Base-by-base conservation (phyloP, 2,888 invertebrate genomes). In the Smittia sp. region DNA sequence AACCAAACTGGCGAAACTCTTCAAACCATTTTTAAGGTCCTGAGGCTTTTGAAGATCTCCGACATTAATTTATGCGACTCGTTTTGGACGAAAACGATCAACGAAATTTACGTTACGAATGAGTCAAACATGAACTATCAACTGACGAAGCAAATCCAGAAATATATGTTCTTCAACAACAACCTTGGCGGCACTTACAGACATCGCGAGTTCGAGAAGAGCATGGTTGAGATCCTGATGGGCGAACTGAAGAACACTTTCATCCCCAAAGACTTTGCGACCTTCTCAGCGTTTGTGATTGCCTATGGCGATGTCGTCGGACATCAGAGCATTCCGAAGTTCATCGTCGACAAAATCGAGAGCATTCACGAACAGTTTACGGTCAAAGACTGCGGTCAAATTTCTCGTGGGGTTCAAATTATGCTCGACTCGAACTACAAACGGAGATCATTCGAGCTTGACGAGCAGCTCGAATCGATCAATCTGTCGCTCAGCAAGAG, bases 131-230 rank as follows among this genome's bases (percentile, higher is more conserved):
- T 65, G 2, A 75, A 78, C n/a, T 76, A 79, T 52, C 78, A 79
- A 65, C 77, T 85, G 52, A 74, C 84, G 7, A 80, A 79, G 32
- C 79, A 85, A 41, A 84, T 84, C 75, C 81, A 84, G 74, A 83
- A 84, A 74, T 87, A 87, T 76, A 83, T 86, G 81, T 81, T 83
- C 77, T 86, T 86, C 76, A 84, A 84, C 75, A 84, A 83, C 73
- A 85, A 85, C 77, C 77, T 86, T 1, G 83, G 84, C 3, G 84
- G 84, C 9, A 83, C 83, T 7, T 86, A 84, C 77, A 80, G 86
- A 0, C 82, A 85, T 76, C 76, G 77, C n/a, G 77, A 78, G 6
- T 80, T 86, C 75, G 87, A 87, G 76, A 81, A 80, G 13, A 76
- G 77, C 46, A 75, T 85, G n/a, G 78, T 81, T 20, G 77, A 80